These are phyloP conservation scores for Microtus ochrogaster DNA, from an alignment of 2,113 vertebrate genomes.

Conservation along the genomic window DNA sequence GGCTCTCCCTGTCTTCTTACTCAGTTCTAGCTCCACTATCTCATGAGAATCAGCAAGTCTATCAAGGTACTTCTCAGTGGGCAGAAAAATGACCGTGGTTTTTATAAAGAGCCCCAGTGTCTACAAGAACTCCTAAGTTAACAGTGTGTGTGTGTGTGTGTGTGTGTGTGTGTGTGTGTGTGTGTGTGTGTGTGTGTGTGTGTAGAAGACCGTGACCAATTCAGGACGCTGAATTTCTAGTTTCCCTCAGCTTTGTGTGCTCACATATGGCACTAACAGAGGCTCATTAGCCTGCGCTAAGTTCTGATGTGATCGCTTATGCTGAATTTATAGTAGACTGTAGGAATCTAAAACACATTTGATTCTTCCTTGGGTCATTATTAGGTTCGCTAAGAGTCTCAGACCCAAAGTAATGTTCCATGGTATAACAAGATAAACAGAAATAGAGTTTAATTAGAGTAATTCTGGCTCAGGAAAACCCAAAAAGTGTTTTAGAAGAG, in stretches of 20 bases:
- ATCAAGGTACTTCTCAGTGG: background rate
- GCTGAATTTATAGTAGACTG: background rate
- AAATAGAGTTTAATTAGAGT: background rate
- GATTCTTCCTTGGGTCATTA: slow-evolving; percentile 40
- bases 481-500: background rate
- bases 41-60: background rate
- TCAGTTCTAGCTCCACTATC: background rate
- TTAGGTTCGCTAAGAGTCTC: background rate
- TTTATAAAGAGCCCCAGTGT: background rate
- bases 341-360: slow-evolving; percentile 5
- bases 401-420: background rate
- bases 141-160: background rate
- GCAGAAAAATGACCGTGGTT: background rate
- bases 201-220: background rate
- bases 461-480: background rate
- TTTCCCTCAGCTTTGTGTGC: background rate
- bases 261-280: background rate
- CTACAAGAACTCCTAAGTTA: background rate
- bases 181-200: background rate
- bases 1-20: too few relatives aligned
- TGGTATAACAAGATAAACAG: background rate
- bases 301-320: background rate
- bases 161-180: background rate
- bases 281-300: background rate
- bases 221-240: background rate